Evolutionary conservation across 2,888 invertebrate species (phyloP), one percentile per base, ranked within the genome.

Genomic region (Drosophila antonietae): DNA sequence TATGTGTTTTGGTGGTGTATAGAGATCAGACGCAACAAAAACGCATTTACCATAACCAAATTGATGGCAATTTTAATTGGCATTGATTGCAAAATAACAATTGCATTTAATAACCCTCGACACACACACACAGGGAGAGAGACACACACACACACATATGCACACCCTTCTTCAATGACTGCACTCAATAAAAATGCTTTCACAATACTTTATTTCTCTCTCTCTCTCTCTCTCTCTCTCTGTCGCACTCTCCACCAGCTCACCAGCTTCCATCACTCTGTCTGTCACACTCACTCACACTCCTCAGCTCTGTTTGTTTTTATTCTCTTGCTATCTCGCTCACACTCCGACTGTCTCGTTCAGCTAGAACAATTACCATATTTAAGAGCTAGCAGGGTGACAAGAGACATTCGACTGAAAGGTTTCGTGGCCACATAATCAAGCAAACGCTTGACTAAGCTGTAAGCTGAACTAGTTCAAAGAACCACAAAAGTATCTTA

Each of bases 71-170:
- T 73, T 85, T 83, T 78, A 84, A 84, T 84, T 84, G 83, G 85
- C 83, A 69, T 84, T 83, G 85, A 72, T 73, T 85, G 83, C 80
- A 64, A 81, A 85, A 70, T 81, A 85, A 83, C 83, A 85, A 83
- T 81, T 77, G 63, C 73, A 83, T 81, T 84, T 80, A 60, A 81
- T 72, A 71, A 72, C 65, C 58, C 67, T 15, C 64, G 33, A 23
- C 46, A 52, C 53, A 56, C 28, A 52, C 51, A 23, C 3, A 3
- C 23, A 23, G 23, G 3, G 2, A 28, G 28, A 28, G 28, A 28
- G 28, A 52, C 43, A 52, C 53, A 56, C 28, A 20, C 56, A 33
- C 8, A 52, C 51, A 23, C 41, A n/a, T 14, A 43, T 33, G 14
- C 23, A 47, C 39, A 28, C 47, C 15, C 23, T 20, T 18, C 44